Evolutionary conservation across 2,113 vertebrate genomes (phyloP), one percentile per base, ranked within the genome.

Genomic region (Pelodiscus sinensis): DNA sequence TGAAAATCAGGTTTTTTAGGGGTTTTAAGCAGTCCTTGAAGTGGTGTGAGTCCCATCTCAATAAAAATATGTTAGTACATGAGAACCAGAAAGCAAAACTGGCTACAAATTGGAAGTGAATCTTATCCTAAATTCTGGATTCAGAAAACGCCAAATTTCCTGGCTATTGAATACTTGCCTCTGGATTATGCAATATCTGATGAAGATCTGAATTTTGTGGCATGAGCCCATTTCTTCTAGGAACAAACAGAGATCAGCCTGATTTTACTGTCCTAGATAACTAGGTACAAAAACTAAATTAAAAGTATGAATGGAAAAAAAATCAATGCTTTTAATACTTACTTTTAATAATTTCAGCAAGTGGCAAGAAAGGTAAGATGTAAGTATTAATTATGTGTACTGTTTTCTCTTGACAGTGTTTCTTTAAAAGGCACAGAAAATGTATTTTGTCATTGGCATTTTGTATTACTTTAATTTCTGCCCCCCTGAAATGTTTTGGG

Each of bases 51-150:
- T 27, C 71, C 71, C 38, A 44, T 21, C n/a, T 55, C 1, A 90
- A 86, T 73, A 94, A 90, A 31, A 50, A 92, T 89, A 44, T 85
- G 75, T 22, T 35, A 75, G 38, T 1, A 1, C 44, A 77, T 54
- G 52, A 68, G 92, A 89, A 82, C 55, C 84, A 79, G 84, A 90
- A 91, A 91, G 80, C 71, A 85, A 38, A 52, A 50, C 44, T 88
- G 38, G 8, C 13, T 89, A 27, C 19, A 75, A 14, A 89, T 79
- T 50, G 89, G 51, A 88, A 89, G 6, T 0, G 0, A 8, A 3
- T 87, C 71, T 27, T 35, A 27, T 55, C 68, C 86, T 57, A 56
- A 75, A 25, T 38, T 57, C 44, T 62, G 9, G 51, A 82, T 71
- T 83, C 83, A 87, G 78, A 68, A 6, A 84, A 3, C 58, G 88